Conservation (phyloP, 64 coral and sea anemone species). For the Stichodactyla helianthus region DNA sequence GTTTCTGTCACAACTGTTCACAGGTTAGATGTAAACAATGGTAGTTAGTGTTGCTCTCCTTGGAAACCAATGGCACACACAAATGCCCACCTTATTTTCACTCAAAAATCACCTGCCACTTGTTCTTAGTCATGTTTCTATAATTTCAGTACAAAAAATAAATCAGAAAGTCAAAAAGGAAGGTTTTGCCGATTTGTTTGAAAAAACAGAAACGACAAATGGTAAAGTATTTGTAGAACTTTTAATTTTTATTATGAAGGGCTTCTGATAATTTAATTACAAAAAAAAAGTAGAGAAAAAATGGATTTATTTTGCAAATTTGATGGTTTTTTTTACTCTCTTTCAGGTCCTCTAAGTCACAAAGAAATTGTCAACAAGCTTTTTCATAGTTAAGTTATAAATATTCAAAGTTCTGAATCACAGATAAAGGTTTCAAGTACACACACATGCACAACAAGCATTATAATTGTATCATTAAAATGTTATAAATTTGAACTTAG, state of each 20-base stretch:
- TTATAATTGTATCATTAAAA: no score
- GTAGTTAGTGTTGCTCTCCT: no score
- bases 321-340: neutral
- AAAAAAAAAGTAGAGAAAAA: neutral
- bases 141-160: neutral
- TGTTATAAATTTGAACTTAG: no score
- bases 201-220: neutral
- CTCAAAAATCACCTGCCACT: neutral
- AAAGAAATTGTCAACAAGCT: constrained; percentile 24
- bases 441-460: no score
- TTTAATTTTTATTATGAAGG: neutral
- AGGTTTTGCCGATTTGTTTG: neutral
- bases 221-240: neutral
- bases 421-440: no score
- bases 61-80: no score
- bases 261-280: neutral
- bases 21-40: no score
- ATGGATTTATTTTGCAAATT: neutral
- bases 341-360: constrained; percentile 5
- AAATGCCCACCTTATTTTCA: no score
- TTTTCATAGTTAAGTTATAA: neutral
- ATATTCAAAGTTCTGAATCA: neutral
- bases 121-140: neutral
- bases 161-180: neutral
- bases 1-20: no score